Evolutionary conservation across 2,113 vertebrate species (phyloP).

Genomic region (Mus spicilegus): DNA sequence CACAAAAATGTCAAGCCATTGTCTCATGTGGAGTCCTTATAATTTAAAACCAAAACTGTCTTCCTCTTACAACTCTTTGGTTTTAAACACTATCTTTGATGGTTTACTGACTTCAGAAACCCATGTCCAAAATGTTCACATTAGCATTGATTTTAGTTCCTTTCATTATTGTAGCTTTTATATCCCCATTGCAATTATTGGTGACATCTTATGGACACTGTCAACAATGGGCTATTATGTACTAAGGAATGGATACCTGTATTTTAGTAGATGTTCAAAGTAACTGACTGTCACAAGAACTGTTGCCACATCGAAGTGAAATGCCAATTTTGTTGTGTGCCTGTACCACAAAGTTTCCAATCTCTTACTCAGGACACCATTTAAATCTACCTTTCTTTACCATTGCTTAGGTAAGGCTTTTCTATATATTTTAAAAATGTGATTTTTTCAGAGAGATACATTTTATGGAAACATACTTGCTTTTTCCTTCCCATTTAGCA

Average conservation of each 20-base stretch:
- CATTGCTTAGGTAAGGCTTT: constrained; percentile 32
- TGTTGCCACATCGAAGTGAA: constrained; percentile 75
- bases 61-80: constrained; percentile 4
- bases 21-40: background rate
- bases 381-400: constrained; percentile 41
- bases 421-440: background rate
- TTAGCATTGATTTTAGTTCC: constrained; percentile 72
- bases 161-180: constrained; percentile 63
- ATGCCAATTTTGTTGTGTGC: constrained; percentile 64
- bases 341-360: constrained; percentile 58
- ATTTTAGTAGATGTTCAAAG: constrained; percentile 81
- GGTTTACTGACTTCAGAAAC: constrained; percentile 63
- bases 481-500: background rate
- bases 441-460: background rate
- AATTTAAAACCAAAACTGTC: constrained; percentile 1
- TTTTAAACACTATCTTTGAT: constrained; percentile 50
- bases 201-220: constrained; percentile 79
- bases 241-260: constrained; percentile 79
- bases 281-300: constrained; percentile 77
- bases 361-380: constrained; percentile 53
- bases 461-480: background rate
- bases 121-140: constrained; percentile 43
- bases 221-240: constrained; percentile 81
- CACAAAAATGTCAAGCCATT: background rate
- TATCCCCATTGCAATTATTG: constrained; percentile 79